These are phyloP conservation scores for Megastigmus dorsalis DNA, from an alignment of 2,888 invertebrate genomes.

Conservation along the genomic window DNA sequence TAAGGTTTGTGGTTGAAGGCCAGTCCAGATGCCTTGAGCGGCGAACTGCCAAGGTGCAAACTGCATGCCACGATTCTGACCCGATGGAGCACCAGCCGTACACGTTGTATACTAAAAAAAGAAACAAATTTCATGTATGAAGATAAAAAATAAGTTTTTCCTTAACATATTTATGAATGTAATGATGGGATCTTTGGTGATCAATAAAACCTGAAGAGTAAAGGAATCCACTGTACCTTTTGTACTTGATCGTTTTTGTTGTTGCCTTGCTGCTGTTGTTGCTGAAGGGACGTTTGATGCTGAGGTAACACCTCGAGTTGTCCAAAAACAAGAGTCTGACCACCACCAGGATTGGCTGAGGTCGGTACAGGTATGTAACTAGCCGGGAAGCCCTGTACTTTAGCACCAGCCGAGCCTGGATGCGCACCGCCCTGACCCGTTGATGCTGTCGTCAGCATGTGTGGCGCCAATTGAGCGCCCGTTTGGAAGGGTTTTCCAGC, in stretches of 20 bases:
- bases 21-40: slow-evolving; percentile 86
- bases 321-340: slow-evolving; percentile 85
- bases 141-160: no score
- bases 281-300: slow-evolving; percentile 67
- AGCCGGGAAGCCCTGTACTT: slow-evolving; percentile 77
- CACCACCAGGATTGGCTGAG: slow-evolving; percentile 80
- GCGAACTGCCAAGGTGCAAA: slow-evolving; percentile 87
- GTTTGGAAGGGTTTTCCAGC: slow-evolving; percentile 88
- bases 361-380: slow-evolving; percentile 88
- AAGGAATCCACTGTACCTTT: slow-evolving; percentile 61
- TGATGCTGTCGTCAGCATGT: slow-evolving; percentile 81
- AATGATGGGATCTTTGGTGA: no score
- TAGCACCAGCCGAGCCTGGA: slow-evolving; percentile 67
- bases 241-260: slow-evolving; percentile 72
- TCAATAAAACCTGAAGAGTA: background rate
- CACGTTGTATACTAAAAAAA: slow-evolving; percentile 73
- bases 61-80: slow-evolving; percentile 79
- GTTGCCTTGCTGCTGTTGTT: slow-evolving; percentile 70
- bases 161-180: no score
- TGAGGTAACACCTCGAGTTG: slow-evolving; percentile 81
- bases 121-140: no score
- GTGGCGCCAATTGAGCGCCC: slow-evolving; percentile 85
- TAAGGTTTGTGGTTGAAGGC: slow-evolving; percentile 81
- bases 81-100: slow-evolving; percentile 69
- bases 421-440: slow-evolving; percentile 70